Conservation (phyloP, 2,113 vertebrate genomes). For the Castor canadensis region DNA sequence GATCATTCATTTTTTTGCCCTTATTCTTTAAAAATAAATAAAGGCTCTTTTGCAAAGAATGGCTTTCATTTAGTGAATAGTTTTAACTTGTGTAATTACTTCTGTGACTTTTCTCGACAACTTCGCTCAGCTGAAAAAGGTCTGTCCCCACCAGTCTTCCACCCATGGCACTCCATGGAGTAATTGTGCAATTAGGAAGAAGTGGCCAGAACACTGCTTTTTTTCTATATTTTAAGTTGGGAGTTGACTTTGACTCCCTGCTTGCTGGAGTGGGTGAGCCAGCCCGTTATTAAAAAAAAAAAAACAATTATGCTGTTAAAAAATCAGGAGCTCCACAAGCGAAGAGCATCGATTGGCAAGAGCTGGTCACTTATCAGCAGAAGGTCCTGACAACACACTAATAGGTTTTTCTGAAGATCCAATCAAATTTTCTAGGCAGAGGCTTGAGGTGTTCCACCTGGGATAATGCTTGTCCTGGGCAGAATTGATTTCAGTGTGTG, state of each 20-base stretch:
- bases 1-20: neutral
- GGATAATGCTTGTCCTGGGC: conserved; percentile 70
- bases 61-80: conserved; percentile 66
- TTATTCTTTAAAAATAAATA: conserved; percentile 68
- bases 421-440: conserved; percentile 78
- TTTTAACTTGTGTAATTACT: conserved; percentile 66
- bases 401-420: conserved; percentile 85
- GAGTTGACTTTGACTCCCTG: conserved; percentile 51
- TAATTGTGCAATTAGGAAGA: conserved; percentile 74
- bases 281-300: conserved; percentile 72
- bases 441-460: conserved; percentile 66
- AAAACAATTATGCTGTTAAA: conserved; percentile 75
- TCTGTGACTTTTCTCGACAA: conserved; percentile 65
- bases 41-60: conserved; percentile 63
- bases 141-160: neutral
- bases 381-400: conserved; percentile 83
- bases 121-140: neutral
- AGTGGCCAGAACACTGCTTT: neutral
- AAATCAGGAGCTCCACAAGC: conserved; percentile 70
- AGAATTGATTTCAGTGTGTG: conserved; percentile 62
- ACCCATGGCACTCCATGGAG: neutral
- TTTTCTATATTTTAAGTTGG: conserved; percentile 59
- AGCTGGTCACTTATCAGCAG: conserved; percentile 79
- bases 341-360: conserved; percentile 76
- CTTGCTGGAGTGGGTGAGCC: conserved; percentile 70